Percentiles rank a stretch among this genome's conserved stretches.
Evolutionary conservation across 2,888 invertebrate genomes (phyloP).

Genomic region (Limulus polyphemus): DNA sequence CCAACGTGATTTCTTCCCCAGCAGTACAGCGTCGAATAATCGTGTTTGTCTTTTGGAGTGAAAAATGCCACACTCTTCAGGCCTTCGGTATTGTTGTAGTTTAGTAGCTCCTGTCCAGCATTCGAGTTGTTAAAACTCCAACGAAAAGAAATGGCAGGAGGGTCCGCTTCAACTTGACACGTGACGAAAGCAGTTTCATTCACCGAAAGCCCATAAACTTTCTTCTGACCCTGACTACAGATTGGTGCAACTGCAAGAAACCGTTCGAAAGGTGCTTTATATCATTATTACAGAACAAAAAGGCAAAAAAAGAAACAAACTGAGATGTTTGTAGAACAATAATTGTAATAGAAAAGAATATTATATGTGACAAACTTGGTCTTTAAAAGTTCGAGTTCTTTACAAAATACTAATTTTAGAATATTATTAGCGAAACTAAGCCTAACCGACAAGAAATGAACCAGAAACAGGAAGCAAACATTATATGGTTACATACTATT

Average conservation of each 20-base stretch:
- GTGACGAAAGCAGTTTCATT: slow-evolving; percentile 48
- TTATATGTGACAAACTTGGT: too few species aligned
- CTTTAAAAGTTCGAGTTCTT: too few species aligned
- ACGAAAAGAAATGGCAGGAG: slow-evolving; percentile 21
- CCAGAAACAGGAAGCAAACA: too few species aligned
- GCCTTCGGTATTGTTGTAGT: slow-evolving; percentile 50
- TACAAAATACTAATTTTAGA: too few species aligned
- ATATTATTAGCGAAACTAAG: too few species aligned
- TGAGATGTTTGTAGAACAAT: too few species aligned
- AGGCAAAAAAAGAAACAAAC: too few species aligned
- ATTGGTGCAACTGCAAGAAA: slow-evolving; percentile 70
- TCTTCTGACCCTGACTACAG: slow-evolving; percentile 66
- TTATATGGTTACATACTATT: too few species aligned
- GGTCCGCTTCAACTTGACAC: slow-evolving; percentile 24
- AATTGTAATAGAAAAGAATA: too few species aligned
- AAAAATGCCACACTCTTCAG: slow-evolving; percentile 72
- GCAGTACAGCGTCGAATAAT: slow-evolving; percentile 78
- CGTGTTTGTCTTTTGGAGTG: slow-evolving; percentile 76
- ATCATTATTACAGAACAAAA: too few species aligned
- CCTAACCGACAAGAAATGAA: too few species aligned
- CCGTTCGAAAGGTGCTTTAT: too few species aligned
- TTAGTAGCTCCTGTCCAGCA: slow-evolving; percentile 14
- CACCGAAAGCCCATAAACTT: slow-evolving; percentile 78
- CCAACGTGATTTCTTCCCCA: slow-evolving; percentile 70
- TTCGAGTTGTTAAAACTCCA: slow-evolving; percentile 21